Percentiles rank a stretch among this genome's conserved stretches.
Evolutionary conservation across 1,140 invertebrate species (phyloP).

Genomic region (Arctopsyche grandis): DNA sequence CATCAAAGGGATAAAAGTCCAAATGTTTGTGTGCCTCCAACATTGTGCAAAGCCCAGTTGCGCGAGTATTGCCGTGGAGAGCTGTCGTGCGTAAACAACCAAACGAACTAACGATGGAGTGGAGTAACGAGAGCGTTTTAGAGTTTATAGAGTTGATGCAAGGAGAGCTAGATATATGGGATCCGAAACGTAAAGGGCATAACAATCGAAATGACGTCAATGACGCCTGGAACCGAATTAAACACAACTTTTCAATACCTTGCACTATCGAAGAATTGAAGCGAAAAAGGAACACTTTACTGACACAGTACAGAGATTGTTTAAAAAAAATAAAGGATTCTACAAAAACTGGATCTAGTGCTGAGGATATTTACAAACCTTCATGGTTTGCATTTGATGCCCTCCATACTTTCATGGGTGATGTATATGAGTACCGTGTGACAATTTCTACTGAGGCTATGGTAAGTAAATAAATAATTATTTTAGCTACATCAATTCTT

Average conservation of each 20-base stretch:
- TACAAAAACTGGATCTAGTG: slow-evolving; percentile 36
- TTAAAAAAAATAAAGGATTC: slow-evolving; percentile 49
- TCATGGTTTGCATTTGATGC: slow-evolving; percentile 55
- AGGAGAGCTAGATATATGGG: slow-evolving; percentile 51
- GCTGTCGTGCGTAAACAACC: too few relatives aligned
- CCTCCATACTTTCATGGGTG: slow-evolving; percentile 49
- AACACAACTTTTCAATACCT: slow-evolving; percentile 28
- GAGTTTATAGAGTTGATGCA: slow-evolving; percentile 53
- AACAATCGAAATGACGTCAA: slow-evolving; percentile 48
- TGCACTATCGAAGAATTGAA: slow-evolving; percentile 52
- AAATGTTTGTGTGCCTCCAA: not conserved
- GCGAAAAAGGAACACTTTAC: slow-evolving; percentile 57
- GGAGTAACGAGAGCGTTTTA: slow-evolving; percentile 48
- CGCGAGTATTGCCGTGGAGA: too few relatives aligned
- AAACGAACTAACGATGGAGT: slow-evolving; percentile 23
- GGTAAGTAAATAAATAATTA: too few relatives aligned
- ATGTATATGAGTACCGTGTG: slow-evolving; percentile 10
- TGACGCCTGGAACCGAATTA: slow-evolving; percentile 50
- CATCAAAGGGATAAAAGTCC: not conserved
- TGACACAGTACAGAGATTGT: slow-evolving; percentile 53
- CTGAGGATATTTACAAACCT: slow-evolving; percentile 52
- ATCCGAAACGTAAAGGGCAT: slow-evolving; percentile 49
- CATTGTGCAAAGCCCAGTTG: too few relatives aligned
- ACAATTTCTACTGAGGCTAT: too few relatives aligned
- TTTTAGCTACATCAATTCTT: too few relatives aligned